Conservation (phyloP, 2,888 invertebrate genomes). For the Dioctria rufipes region DNA sequence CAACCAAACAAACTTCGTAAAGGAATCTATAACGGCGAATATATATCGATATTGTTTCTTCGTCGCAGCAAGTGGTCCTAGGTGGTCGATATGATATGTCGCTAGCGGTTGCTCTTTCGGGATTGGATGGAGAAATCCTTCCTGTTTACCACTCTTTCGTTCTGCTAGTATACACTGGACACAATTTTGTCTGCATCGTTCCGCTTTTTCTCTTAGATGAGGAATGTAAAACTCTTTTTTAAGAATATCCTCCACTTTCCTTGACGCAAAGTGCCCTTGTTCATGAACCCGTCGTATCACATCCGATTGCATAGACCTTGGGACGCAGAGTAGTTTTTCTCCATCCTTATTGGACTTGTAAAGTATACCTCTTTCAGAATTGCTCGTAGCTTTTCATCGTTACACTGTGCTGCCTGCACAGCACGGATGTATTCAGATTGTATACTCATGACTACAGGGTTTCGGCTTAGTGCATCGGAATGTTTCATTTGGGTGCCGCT, state of each 20-base stretch:
- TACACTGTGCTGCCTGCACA: too few relatives aligned
- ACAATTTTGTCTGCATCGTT: neutral
- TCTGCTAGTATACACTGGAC: neutral
- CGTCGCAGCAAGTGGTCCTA: neutral
- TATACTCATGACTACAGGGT: too few relatives aligned
- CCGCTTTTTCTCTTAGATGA: neutral
- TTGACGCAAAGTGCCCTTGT: neutral
- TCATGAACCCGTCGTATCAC: neutral
- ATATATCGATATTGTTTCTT: too few relatives aligned
- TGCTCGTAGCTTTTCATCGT: too few relatives aligned
- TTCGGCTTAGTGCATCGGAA: too few relatives aligned
- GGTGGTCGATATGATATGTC: too few relatives aligned
- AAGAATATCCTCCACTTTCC: neutral
- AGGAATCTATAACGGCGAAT: too few relatives aligned
- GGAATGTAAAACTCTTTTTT: neutral
- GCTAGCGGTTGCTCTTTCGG: neutral
- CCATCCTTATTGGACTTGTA: neutral
- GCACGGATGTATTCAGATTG: too few relatives aligned
- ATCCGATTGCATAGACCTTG: too few relatives aligned
- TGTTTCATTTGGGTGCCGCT: too few relatives aligned
- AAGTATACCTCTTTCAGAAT: constrained; percentile 36
- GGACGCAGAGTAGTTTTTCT: too few relatives aligned
- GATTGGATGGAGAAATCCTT: neutral
- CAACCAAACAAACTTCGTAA: too few relatives aligned
- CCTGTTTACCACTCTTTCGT: neutral